phyloP scores from a whole-genome alignment of 2,113 vertebrate species.

The Willisornis vidua region DNA sequence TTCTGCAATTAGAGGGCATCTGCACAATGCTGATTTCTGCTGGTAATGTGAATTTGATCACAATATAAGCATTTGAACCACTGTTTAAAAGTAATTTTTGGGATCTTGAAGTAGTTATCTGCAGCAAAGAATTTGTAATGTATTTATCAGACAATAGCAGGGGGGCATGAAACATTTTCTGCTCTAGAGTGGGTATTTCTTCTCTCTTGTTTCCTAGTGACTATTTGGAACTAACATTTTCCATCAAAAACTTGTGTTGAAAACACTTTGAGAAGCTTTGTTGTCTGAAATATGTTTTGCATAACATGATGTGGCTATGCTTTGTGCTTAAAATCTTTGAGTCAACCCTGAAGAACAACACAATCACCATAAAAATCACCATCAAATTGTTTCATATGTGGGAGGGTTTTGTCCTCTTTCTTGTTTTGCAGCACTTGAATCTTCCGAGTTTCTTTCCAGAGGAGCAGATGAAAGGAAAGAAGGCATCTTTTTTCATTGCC shows the following conservation, averaged over 20 bases:
- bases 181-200: background rate
- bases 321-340: constrained; percentile 13
- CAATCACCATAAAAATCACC: background rate
- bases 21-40: background rate
- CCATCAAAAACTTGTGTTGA: background rate
- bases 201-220: background rate
- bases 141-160: background rate
- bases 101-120: background rate
- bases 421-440: constrained; percentile 23
- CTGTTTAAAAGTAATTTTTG: background rate
- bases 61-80: background rate
- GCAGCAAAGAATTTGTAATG: background rate
- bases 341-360: background rate
- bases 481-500: background rate
- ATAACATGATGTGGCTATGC: background rate
- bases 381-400: background rate
- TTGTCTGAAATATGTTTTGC: background rate
- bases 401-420: background rate
- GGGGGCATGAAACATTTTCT: background rate
- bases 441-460: background rate
- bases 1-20: background rate
- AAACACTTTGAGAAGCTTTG: background rate
- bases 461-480: background rate
- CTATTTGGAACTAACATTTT: background rate
- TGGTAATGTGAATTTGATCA: background rate